Percentiles rank a stretch among this genome's conserved stretches.
These are phyloP conservation scores for Microtus ochrogaster DNA, from an alignment of 2,113 vertebrate species.

Conservation along the genomic window DNA sequence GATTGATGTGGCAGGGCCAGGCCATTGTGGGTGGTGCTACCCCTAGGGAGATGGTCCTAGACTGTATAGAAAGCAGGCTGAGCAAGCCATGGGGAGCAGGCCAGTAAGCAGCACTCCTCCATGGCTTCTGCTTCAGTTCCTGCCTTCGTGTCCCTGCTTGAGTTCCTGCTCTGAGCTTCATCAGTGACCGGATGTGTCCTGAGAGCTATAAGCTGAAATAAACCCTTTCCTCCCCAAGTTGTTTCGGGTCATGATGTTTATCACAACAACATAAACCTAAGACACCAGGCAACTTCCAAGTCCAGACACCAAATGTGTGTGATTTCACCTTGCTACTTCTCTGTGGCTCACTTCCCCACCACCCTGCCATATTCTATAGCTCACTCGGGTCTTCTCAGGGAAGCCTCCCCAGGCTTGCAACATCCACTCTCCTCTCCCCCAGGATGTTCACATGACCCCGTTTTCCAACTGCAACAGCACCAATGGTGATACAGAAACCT, in stretches of 20 bases:
- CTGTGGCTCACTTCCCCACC: background rate
- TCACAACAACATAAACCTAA: background rate
- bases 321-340: background rate
- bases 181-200: background rate
- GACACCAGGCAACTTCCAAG: background rate
- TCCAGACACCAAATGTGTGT: background rate
- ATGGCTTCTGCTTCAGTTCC: background rate
- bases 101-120: background rate
- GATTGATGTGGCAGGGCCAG: background rate
- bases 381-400: too few species aligned
- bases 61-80: background rate
- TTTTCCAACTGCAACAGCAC: background rate
- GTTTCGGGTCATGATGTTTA: background rate
- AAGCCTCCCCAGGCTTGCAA: background rate
- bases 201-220: background rate
- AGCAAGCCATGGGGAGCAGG: background rate
- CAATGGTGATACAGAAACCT: background rate
- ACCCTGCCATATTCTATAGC: background rate
- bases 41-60: background rate
- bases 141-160: background rate
- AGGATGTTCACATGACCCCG: background rate
- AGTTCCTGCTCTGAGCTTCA: background rate
- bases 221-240: background rate
- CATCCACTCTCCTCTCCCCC: too few species aligned
- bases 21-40: background rate